phyloP scores from a whole-genome alignment of 2,888 invertebrate species.

The Conops quadrifasciatus region DNA sequence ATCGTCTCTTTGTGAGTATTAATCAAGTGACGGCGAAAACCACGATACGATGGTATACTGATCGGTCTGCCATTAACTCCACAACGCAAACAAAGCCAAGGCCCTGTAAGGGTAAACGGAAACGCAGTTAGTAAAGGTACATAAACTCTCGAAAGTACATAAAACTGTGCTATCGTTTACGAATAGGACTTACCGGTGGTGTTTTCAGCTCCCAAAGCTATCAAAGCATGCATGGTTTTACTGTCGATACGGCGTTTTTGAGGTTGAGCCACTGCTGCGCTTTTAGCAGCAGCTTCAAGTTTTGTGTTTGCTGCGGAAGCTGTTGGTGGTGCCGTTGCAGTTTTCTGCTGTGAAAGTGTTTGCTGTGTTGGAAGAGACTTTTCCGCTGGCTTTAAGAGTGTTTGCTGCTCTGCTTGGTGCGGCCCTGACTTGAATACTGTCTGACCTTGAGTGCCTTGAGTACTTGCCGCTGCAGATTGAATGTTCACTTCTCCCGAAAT shows the following conservation, averaged over 20 bases:
- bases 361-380: constrained; percentile 46
- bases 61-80: constrained; percentile 73
- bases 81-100: constrained; percentile 84
- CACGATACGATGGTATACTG: constrained; percentile 80
- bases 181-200: constrained; percentile 66
- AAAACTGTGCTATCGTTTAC: background rate
- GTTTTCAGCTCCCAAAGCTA: constrained; percentile 71
- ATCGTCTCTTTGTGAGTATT: constrained; percentile 82
- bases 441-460: constrained; percentile 17
- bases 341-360: constrained; percentile 27
- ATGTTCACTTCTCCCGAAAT: constrained; percentile 31
- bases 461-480: constrained; percentile 2
- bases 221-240: constrained; percentile 71
- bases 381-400: constrained; percentile 29
- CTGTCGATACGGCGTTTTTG: constrained; percentile 70
- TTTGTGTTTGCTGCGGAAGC: constrained; percentile 27
- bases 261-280: constrained; percentile 47
- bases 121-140: too few species aligned
- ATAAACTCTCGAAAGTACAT: background rate
- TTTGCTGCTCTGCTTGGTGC: constrained; percentile 38
- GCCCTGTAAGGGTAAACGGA: constrained; percentile 64
- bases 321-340: constrained; percentile 34
- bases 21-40: constrained; percentile 82
- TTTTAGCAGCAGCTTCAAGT: constrained; percentile 2
- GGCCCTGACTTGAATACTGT: constrained; percentile 41